phyloP scores from a whole-genome alignment of 2,888 invertebrate species.

The Drosophila lutescens region DNA sequence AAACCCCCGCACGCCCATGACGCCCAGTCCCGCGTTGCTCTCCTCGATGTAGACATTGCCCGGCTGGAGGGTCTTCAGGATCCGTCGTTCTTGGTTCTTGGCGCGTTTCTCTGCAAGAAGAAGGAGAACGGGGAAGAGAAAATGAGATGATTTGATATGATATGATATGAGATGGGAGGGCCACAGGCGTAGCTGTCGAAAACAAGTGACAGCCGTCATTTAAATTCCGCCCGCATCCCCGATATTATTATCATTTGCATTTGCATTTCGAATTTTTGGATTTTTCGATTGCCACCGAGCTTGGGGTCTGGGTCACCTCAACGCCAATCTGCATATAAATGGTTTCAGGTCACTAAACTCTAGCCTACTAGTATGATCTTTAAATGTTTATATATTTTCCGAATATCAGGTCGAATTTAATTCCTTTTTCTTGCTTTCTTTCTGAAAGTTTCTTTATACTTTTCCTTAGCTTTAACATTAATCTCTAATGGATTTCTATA shows the following conservation, averaged over 20 bases:
- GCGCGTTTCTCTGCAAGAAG: conserved; percentile 69
- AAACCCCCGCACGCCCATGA: conserved; percentile 16
- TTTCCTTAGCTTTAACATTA: too few species aligned
- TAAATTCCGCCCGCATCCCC: not conserved
- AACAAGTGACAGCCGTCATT: not conserved
- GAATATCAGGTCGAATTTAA: too few species aligned
- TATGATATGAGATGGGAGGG: not conserved
- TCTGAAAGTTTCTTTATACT: too few species aligned
- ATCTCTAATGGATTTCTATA: too few species aligned
- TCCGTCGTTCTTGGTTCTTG: conserved; percentile 81
- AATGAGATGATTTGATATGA: not conserved
- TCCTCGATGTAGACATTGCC: conserved; percentile 84
- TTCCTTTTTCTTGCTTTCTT: too few species aligned
- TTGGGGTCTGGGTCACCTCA: not conserved
- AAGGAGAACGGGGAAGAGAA: not conserved
- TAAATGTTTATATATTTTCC: too few species aligned
- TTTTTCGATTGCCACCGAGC: not conserved
- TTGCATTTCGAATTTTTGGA: not conserved
- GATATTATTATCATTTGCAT: not conserved
- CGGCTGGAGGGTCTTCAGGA: conserved; percentile 81
- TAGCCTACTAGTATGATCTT: too few species aligned
- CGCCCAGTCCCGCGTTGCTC: conserved; percentile 57
- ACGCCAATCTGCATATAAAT: not conserved
- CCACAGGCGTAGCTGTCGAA: conserved; percentile 7
- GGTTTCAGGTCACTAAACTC: not conserved